Base-by-base conservation (phyloP, 1,140 invertebrate species). In the Cydia amplana region DNA sequence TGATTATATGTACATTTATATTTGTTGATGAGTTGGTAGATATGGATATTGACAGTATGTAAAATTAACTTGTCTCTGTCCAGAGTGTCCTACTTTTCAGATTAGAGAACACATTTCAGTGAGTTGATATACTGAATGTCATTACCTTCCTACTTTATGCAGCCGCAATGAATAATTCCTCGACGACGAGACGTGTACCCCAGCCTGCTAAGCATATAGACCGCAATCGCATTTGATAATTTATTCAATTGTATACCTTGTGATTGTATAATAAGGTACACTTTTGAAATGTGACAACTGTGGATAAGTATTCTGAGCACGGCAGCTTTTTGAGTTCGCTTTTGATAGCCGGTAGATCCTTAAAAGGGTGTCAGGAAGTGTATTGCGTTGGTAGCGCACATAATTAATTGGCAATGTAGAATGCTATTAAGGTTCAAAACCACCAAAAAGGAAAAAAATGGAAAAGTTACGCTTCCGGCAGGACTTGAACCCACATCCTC, bases 341-440 rank as follows among this genome's bases (percentile, higher is more conserved):
- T 36, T 65, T 65, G 64, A 36, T 51, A 32, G 5, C 60, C 64
- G 64, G 25, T n/a, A 23, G 9, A 64, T 25, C 64, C 63, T 25
- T 64, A 64, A 64, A 64, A 64, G 63, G 63, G 63, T 64, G 63
- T 20, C 23, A 65, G 64, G 32, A 65, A 65, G 63, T 28, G 28
- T 5, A 4, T 40, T 65, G 63, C 63, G 10, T 65, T 14, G 9
- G 23, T 9, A 28, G 10, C 12, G 12, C 9, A 32, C 6, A 23
- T 55, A 16, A 18, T 10, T 63, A 23, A 23, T 63, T 63, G 25
- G 64, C 64, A 4, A 23, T 28, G 23, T 64, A 6, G 20, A 51
- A n/a, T 51, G 18, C n/a, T 51, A 16, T 7, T 16, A 51, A 18
- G 5, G 40, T 43, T 43, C 10, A 43, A 2, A 14, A 14, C 40